phyloP scores from a whole-genome alignment of 2,888 invertebrate species.

The Limnephilus marmoratus region DNA sequence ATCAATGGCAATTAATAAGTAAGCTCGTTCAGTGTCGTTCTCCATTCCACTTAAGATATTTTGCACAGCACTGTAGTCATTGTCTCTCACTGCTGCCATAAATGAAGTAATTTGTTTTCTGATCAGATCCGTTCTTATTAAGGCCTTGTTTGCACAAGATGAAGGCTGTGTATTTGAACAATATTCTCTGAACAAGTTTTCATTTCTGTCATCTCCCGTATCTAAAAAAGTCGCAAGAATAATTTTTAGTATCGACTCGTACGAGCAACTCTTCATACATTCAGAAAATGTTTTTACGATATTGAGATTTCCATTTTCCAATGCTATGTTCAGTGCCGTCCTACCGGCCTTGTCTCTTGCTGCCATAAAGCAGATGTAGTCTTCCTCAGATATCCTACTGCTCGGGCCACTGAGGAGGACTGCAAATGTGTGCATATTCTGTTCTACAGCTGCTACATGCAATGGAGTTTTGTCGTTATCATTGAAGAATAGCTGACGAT shows the following conservation, averaged over 20 bases:
- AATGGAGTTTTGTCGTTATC: neutral
- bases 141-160: too few species aligned
- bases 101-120: too few species aligned
- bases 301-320: neutral
- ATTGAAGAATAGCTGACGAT: neutral
- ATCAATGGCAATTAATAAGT: too few species aligned
- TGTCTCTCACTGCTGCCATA: too few species aligned
- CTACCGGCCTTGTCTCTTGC: neutral
- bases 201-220: too few species aligned
- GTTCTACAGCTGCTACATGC: neutral
- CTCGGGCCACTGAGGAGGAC: neutral
- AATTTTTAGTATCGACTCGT: neutral
- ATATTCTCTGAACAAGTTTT: too few species aligned
- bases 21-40: too few species aligned
- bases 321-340: neutral
- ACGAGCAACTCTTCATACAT: neutral
- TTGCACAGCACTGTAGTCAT: too few species aligned
- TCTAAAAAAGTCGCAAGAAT: neutral
- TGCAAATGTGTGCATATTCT: neutral
- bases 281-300: neutral
- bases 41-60: too few species aligned
- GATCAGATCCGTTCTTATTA: too few species aligned
- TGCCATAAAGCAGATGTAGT: neutral
- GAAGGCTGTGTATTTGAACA: too few species aligned
- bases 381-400: neutral